phyloP scores from a whole-genome alignment of 2,797 vertebrate genomes.

The Acridotheres tristis region DNA sequence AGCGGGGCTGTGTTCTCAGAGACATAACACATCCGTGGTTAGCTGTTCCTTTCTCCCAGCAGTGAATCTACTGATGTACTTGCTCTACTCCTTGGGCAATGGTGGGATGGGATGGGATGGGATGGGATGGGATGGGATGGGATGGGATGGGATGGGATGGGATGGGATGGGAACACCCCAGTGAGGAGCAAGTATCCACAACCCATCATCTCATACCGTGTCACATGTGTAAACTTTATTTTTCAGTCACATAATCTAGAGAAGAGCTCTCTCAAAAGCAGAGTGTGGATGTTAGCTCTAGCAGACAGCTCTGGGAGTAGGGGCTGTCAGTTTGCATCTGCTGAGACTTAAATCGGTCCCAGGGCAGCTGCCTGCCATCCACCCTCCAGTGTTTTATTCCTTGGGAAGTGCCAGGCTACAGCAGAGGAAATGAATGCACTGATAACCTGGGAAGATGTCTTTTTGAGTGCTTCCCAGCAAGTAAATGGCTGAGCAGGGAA shows the following conservation, averaged over 20 bases:
- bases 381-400: neutral
- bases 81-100: neutral
- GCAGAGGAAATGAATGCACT: neutral
- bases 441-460: neutral
- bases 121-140: neutral
- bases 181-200: neutral
- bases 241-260: neutral
- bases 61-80: neutral
- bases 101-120: neutral
- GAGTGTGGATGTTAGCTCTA: neutral
- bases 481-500: neutral
- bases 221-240: conserved; percentile 8
- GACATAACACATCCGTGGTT: neutral
- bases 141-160: neutral
- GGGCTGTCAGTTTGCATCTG: neutral
- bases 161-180: neutral
- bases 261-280: neutral
- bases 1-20: neutral
- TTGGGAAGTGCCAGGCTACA: neutral
- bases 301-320: conserved; percentile 21
- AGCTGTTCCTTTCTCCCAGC: neutral
- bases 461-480: neutral
- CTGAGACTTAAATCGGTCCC: conserved; percentile 14
- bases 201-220: neutral
- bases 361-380: neutral